Percentiles rank a stretch among this genome's conserved stretches.
These are phyloP conservation scores for Manis crassicaudata DNA, from an alignment of 2,797 vertebrate genomes.

Conservation along the genomic window DNA sequence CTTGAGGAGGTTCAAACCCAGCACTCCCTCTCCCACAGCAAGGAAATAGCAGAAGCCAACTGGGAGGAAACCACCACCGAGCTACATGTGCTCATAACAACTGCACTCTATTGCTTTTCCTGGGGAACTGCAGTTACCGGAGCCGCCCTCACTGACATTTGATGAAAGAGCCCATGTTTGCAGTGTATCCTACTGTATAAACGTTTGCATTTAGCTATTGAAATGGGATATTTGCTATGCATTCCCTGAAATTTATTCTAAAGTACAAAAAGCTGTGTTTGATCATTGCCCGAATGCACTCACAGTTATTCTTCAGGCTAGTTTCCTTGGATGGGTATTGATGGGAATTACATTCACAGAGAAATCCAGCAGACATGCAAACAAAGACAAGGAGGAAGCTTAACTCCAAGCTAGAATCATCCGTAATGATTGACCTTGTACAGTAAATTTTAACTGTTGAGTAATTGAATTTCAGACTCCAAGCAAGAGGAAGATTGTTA, in stretches of 20 bases:
- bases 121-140: conserved; percentile 58
- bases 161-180: conserved; percentile 66
- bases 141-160: conserved; percentile 74
- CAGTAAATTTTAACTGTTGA: conserved; percentile 85
- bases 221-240: conserved; percentile 63
- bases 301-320: conserved; percentile 80
- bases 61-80: not conserved
- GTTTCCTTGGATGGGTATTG: conserved; percentile 79
- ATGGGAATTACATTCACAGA: conserved; percentile 85
- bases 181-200: conserved; percentile 28
- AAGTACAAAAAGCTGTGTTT: conserved; percentile 77
- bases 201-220: conserved; percentile 68
- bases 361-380: conserved; percentile 84
- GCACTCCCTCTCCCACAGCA: not conserved
- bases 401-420: conserved; percentile 80
- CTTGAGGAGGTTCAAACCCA: not conserved
- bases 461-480: conserved; percentile 74
- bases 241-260: conserved; percentile 75
- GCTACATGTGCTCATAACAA: not conserved
- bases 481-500: conserved; percentile 66
- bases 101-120: not conserved
- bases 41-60: not conserved
- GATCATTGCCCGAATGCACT: conserved; percentile 77
- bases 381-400: conserved; percentile 81
- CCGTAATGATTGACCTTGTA: conserved; percentile 86